A percentile compares a stretch with the other conserved stretches of the same genome.
phyloP scores from a whole-genome alignment of 2,797 vertebrate genomes.

The Myiotriccus ornatus region DNA sequence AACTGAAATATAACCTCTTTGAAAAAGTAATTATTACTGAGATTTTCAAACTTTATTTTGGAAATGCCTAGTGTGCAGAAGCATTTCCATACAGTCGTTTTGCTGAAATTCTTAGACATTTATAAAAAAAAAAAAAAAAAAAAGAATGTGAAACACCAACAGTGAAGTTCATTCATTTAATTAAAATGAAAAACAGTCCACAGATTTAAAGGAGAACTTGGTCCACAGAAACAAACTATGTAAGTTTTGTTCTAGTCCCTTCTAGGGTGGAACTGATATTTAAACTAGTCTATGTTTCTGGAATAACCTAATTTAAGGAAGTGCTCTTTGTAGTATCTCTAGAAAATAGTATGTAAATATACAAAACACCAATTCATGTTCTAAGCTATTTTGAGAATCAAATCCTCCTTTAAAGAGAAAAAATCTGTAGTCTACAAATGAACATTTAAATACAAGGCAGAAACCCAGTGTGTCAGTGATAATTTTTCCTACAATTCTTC shows the following conservation, averaged over 20 bases:
- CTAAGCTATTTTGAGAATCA: slow-evolving; percentile 58
- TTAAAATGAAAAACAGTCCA: slow-evolving; percentile 61
- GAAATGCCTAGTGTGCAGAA: slow-evolving; percentile 5
- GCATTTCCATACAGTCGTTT: slow-evolving; percentile 33
- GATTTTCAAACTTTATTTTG: slow-evolving; percentile 39
- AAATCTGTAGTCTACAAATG: slow-evolving; percentile 17
- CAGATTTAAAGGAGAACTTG: slow-evolving; percentile 64
- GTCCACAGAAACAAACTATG: slow-evolving; percentile 19
- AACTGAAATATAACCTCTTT: not conserved
- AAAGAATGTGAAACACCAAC: slow-evolving; percentile 32
- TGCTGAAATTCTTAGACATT: not conserved
- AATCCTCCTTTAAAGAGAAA: slow-evolving; percentile 69
- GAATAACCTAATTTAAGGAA: slow-evolving; percentile 44
- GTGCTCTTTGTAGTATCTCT: slow-evolving; percentile 4
- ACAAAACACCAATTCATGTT: slow-evolving; percentile 36
- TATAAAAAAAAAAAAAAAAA: slow-evolving; percentile 22
- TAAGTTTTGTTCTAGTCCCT: slow-evolving; percentile 24
- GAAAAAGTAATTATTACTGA: not conserved
- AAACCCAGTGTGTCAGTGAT: slow-evolving; percentile 50
- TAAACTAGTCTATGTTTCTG: slow-evolving; percentile 42
- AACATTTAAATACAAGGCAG: slow-evolving; percentile 54
- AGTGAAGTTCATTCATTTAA: slow-evolving; percentile 59
- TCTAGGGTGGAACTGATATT: slow-evolving; percentile 15
- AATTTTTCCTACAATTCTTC: slow-evolving; percentile 24
- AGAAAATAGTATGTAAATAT: slow-evolving; percentile 45